Conservation (phyloP, 2,888 invertebrate genomes). For the Chloroclysta siterata region DNA sequence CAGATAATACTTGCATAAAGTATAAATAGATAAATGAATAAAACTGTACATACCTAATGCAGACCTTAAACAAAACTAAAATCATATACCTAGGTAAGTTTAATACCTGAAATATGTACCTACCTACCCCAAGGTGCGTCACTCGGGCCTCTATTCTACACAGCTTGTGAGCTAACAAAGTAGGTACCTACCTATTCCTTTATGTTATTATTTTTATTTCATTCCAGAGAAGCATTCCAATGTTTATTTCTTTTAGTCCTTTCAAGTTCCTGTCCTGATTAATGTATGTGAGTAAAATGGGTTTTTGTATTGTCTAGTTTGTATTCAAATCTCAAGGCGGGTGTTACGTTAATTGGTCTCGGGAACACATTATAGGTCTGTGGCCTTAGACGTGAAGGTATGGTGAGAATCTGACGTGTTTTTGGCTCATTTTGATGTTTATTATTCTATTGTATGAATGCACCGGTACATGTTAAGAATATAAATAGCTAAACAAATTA, state of each 20-base stretch:
- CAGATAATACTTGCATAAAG: too few relatives aligned
- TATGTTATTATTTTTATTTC: slow-evolving; percentile 6
- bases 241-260: slow-evolving; percentile 28
- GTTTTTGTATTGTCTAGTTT: slow-evolving; percentile 49
- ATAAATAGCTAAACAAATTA: slow-evolving; percentile 18
- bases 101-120: too few relatives aligned
- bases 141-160: slow-evolving; percentile 27
- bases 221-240: slow-evolving; percentile 18
- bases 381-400: slow-evolving; percentile 69
- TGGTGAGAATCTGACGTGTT: slow-evolving; percentile 54
- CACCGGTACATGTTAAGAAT: slow-evolving; percentile 51
- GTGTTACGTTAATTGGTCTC: slow-evolving; percentile 71
- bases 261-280: slow-evolving; percentile 42
- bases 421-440: slow-evolving; percentile 44
- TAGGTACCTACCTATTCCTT: not conserved
- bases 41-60: too few relatives aligned
- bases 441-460: slow-evolving; percentile 46
- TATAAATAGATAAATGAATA: too few relatives aligned
- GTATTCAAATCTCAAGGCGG: slow-evolving; percentile 63
- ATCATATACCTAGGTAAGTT: too few relatives aligned
- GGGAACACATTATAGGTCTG: slow-evolving; percentile 70
- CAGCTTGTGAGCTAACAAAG: slow-evolving; percentile 6
- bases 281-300: slow-evolving; percentile 44
- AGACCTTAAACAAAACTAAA: too few relatives aligned
- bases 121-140: slow-evolving; percentile 26